These are phyloP conservation scores for Rhagologus leucostigma DNA, from an alignment of 2,113 vertebrate species.

Conservation along the genomic window DNA sequence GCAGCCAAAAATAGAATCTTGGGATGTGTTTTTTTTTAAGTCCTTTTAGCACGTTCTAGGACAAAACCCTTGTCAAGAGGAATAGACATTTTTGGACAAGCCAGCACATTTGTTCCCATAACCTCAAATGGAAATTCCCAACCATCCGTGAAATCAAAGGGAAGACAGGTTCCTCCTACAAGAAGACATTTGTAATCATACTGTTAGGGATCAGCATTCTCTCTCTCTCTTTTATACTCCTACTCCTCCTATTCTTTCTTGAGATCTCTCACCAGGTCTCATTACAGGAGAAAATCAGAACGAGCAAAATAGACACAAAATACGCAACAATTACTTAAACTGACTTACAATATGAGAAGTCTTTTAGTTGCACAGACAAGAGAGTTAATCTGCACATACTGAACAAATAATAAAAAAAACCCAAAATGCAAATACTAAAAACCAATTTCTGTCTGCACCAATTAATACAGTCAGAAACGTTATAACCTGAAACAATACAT, in stretches of 20 bases:
- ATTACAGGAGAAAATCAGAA: background rate
- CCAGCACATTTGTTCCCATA: conserved; percentile 37
- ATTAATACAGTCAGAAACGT: background rate
- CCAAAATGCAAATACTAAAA: background rate
- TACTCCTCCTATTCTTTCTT: background rate
- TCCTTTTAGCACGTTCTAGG: conserved; percentile 46
- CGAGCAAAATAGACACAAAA: background rate
- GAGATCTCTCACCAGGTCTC: conserved; percentile 16
- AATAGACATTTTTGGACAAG: conserved; percentile 28
- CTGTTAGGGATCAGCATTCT: conserved; percentile 7
- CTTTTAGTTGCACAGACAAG: background rate
- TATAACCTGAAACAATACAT: background rate
- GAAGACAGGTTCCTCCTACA: conserved; percentile 40
- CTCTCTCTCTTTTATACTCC: conserved; percentile 10
- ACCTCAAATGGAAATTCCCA: conserved; percentile 53
- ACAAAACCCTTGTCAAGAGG: conserved; percentile 17
- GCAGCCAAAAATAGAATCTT: conserved; percentile 3
- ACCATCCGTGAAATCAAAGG: conserved; percentile 50
- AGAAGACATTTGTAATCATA: conserved; percentile 50
- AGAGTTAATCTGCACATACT: background rate
- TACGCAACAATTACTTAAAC: background rate
- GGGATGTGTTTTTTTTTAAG: background rate
- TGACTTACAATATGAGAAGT: background rate
- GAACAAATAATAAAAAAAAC: background rate
- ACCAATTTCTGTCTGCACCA: background rate